Evolutionary conservation across 1,140 invertebrate species (phyloP), one percentile per base, ranked within the genome.

Genomic region (Sminthurides bifidus): DNA sequence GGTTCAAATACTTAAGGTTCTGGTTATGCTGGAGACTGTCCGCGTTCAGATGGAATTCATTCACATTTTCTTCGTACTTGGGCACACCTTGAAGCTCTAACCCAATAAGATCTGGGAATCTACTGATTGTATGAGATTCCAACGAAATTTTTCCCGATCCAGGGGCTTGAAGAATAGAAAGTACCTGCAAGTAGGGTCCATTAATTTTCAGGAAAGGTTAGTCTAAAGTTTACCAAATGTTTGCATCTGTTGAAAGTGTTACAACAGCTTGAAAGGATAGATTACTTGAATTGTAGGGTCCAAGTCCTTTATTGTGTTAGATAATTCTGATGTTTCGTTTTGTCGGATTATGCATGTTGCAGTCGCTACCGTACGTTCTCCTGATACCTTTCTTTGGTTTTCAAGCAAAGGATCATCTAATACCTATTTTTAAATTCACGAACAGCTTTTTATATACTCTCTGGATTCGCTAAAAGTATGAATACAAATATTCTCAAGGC

Each of bases 71-170:
- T 2, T 26, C 26, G n/a, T 31, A 26, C 15, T 33, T 29, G 46
- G 59, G 72, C 70, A 50, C 69, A n/a, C 79, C 79, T 58, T 80
- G 72, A 45, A 82, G 71, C 63, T 81, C 79, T 26, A 81, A 60
- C 4, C 75, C 77, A 61, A 73, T 70, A 24, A 82, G 67, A 52
- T 76, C 70, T 37, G 71, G 67, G 15, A 81, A 76, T 40, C 69
- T 68, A 24, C 73, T 68, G 29, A 81, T 71, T 48, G 74, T 69
- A 54, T 73, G 71, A 19, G 73, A 70, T 57, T 72, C 73, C 1
- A 82, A 71, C 63, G 60, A 71, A 60, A 66, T 65, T 58, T 53
- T 49, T 23, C 69, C 66, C 5, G 71, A 70, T 21, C 61, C 65
- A n/a, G 72, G 73, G 31, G 73, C 73, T 61, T 78, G 74, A 3